Conservation (phyloP, 30 jellyfish, hydroid and myxozoan genomes). For the Turritopsis rubra region DNA sequence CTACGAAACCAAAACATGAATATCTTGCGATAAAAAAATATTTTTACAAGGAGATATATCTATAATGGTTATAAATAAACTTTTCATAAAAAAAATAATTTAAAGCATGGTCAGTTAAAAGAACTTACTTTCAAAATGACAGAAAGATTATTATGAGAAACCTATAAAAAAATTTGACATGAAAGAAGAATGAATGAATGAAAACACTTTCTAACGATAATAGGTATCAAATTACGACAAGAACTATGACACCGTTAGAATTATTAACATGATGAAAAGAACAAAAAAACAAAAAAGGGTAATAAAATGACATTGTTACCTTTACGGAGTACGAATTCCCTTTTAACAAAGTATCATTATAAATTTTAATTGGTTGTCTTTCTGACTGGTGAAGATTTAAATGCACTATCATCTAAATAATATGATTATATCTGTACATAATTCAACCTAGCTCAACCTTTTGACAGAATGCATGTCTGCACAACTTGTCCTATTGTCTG, state of each 20-base stretch:
- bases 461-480: too few species aligned
- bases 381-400: neutral
- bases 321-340: neutral
- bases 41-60: too few species aligned
- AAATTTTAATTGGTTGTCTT: neutral
- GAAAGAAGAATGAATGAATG: too few species aligned
- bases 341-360: neutral
- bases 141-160: neutral
- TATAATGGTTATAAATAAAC: neutral
- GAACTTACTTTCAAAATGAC: neutral
- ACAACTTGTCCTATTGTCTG: too few species aligned
- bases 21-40: neutral
- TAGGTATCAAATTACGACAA: too few species aligned
- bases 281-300: too few species aligned
- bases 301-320: neutral
- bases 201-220: too few species aligned
- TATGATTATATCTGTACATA: too few species aligned
- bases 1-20: neutral
- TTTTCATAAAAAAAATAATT: neutral
- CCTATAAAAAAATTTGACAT: neutral
- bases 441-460: too few species aligned
- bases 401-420: neutral
- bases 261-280: too few species aligned
- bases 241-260: too few species aligned
- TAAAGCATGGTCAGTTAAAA: neutral